phyloP scores from a whole-genome alignment of 2,888 invertebrate genomes.

The Thalpophila matura region DNA sequence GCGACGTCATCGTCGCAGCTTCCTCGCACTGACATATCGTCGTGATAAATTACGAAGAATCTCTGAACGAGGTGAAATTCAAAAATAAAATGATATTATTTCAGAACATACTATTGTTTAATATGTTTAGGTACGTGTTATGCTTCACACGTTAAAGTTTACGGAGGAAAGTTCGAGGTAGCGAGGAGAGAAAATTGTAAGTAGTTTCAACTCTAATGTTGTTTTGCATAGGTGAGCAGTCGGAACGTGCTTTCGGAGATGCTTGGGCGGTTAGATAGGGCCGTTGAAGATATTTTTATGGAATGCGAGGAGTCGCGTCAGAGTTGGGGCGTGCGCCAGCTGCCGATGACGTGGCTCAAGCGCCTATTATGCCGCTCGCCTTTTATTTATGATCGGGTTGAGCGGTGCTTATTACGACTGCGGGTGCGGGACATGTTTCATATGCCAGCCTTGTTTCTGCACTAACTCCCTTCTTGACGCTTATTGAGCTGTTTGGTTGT shows the following conservation, averaged over 20 bases:
- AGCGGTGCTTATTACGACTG: slow-evolving; percentile 85
- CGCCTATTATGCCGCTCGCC: slow-evolving; percentile 81
- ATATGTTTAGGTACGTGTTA: slow-evolving; percentile 39
- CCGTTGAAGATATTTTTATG: slow-evolving; percentile 75
- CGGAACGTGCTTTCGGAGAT: slow-evolving; percentile 51
- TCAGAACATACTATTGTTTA: slow-evolving; percentile 58
- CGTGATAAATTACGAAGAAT: slow-evolving; percentile 85
- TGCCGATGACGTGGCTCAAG: slow-evolving; percentile 83
- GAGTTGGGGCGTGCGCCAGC: slow-evolving; percentile 79
- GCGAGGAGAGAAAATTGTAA: slow-evolving; percentile 49
- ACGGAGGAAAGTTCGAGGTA: slow-evolving; percentile 64
- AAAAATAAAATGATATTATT: slow-evolving; percentile 69
- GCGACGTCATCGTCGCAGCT: slow-evolving; percentile 80
- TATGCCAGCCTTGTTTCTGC: slow-evolving; percentile 78
- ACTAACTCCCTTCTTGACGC: slow-evolving; percentile 74
- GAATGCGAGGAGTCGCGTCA: slow-evolving; percentile 72
- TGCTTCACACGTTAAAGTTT: slow-evolving; percentile 61
- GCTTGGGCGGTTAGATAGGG: slow-evolving; percentile 58
- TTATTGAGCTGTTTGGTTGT: slow-evolving; percentile 80
- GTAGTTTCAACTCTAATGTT: slow-evolving; percentile 65
- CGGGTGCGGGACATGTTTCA: slow-evolving; percentile 81
- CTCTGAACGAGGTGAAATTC: slow-evolving; percentile 76
- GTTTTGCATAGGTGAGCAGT: slow-evolving; percentile 67
- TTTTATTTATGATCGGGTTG: slow-evolving; percentile 88
- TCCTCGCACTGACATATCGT: slow-evolving; percentile 78